Conservation (phyloP, 1,140 invertebrate species). For the Ips typographus region DNA sequence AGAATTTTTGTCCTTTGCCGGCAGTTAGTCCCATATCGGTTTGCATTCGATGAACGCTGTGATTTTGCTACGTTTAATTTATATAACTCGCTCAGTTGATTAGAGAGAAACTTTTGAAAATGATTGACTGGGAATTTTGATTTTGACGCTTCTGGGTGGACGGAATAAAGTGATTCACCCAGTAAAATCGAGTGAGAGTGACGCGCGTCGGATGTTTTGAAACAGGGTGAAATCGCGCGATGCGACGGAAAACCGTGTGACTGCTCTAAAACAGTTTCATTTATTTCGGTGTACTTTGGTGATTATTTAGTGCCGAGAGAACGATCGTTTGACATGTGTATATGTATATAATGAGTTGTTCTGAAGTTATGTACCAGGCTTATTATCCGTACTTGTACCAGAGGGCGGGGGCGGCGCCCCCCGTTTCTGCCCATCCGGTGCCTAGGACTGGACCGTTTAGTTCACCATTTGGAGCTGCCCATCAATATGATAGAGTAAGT, state of each 20-base stretch:
- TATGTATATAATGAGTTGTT: conserved; percentile 57
- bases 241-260: conserved; percentile 8
- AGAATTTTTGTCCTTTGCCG: conserved; percentile 43
- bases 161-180: too few species aligned
- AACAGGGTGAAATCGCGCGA: not conserved
- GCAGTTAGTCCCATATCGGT: conserved; percentile 43
- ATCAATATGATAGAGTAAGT: conserved; percentile 58
- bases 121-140: too few species aligned
- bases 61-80: conserved; percentile 31
- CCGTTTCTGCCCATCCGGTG: conserved; percentile 51
- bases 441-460: conserved; percentile 51
- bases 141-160: too few species aligned
- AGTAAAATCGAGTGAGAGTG: too few species aligned
- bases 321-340: conserved; percentile 42
- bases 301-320: conserved; percentile 28
- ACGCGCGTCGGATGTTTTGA: not conserved
- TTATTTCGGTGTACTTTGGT: not conserved
- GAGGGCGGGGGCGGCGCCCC: conserved; percentile 53
- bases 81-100: not conserved
- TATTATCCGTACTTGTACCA: conserved; percentile 61
- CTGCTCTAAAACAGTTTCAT: not conserved
- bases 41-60: conserved; percentile 34
- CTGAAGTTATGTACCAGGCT: conserved; percentile 61
- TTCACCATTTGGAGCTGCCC: conserved; percentile 51
- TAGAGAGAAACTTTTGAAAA: too few species aligned